phyloP scores from a whole-genome alignment of 2,888 invertebrate species.

The Brachyopa scutellaris region DNA sequence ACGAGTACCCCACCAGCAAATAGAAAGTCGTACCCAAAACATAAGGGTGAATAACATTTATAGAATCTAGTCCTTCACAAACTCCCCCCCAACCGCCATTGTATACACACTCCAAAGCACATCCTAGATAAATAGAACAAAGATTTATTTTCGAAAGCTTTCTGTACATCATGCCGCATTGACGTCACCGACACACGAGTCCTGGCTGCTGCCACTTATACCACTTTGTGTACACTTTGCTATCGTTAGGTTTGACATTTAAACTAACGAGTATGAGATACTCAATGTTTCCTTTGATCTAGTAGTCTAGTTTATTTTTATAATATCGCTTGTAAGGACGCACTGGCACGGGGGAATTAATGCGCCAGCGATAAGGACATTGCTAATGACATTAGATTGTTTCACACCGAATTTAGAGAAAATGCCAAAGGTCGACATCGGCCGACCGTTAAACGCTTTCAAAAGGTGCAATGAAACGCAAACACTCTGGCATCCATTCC shows the following conservation, averaged over 20 bases:
- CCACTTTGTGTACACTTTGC: not conserved
- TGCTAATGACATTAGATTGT: conserved; percentile 36
- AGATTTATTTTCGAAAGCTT: conserved; percentile 2
- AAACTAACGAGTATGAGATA: not conserved
- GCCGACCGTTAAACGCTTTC: conserved; percentile 27
- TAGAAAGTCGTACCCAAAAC: not conserved
- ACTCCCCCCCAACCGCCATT: too few relatives aligned
- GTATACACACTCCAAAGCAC: not conserved
- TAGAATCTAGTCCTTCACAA: conserved; percentile 14
- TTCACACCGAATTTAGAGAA: conserved; percentile 14
- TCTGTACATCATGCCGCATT: not conserved
- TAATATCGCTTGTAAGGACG: not conserved
- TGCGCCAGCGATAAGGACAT: conserved; percentile 35
- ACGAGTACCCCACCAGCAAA: not conserved
- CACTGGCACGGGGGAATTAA: conserved; percentile 7
- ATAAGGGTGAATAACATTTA: conserved; percentile 28
- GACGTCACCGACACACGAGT: conserved; percentile 18
- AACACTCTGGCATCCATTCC: not conserved
- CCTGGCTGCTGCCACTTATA: not conserved
- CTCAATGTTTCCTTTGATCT: conserved; percentile 2
- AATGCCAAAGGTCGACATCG: conserved; percentile 41
- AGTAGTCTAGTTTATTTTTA: not conserved
- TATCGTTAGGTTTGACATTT: not conserved
- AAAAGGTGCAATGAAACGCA: conserved; percentile 45
- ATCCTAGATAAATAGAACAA: conserved; percentile 12